These are phyloP conservation scores for Osmerus mordax DNA, from an alignment of 2,113 vertebrate genomes.

Conservation along the genomic window DNA sequence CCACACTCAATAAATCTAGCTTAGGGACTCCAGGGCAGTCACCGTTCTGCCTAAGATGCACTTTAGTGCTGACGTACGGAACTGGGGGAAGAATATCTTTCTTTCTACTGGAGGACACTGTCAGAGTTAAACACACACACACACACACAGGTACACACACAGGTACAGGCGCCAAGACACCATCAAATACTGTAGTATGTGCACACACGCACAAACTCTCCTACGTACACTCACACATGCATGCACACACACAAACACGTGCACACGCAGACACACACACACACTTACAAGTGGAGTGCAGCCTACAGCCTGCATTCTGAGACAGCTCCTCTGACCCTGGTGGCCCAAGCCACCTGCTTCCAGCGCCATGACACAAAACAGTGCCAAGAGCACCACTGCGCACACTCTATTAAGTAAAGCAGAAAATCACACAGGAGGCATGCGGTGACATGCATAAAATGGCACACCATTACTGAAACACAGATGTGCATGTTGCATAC, in stretches of 20 bases:
- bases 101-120: background rate
- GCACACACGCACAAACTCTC: constrained; percentile 14
- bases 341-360: constrained; percentile 21
- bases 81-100: background rate
- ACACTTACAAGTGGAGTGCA: background rate
- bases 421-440: background rate
- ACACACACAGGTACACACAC: background rate
- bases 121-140: constrained; percentile 14
- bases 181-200: background rate
- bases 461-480: background rate
- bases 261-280: background rate
- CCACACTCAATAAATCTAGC: constrained; percentile 7
- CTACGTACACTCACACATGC: constrained; percentile 11
- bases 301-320: background rate
- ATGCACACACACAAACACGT: constrained; percentile 12
- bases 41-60: constrained; percentile 11
- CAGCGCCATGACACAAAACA: background rate
- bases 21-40: background rate
- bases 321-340: constrained; percentile 24
- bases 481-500: background rate
- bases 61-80: background rate
- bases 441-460: background rate
- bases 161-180: background rate
- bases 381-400: background rate
- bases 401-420: background rate